Base-by-base conservation (phyloP, 2,113 vertebrate genomes). In the Syngnathus floridae region DNA sequence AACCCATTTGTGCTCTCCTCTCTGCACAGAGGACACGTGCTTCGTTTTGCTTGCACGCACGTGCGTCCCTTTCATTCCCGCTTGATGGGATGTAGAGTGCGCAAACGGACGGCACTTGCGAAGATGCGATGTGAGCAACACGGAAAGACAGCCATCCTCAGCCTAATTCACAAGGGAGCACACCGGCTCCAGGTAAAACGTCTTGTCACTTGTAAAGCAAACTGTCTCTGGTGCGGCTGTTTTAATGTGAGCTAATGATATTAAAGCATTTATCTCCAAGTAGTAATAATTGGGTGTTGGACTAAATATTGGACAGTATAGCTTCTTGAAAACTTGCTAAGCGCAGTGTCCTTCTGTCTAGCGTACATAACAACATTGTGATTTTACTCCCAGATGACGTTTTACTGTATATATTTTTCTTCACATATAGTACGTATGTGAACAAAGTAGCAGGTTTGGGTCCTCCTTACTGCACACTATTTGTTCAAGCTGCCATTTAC, bases 31-130 rank as follows among this genome's bases (percentile, higher is more conserved):
- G 76, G 72, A 51, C 62, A 35, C 73, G 38, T 37, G 81, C 77
- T 73, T 87, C 66, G 76, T 83, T 87, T 77, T 62, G 85, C 88
- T 87, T 86, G 82, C 78, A 81, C 84, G 80, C 78, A 73, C 66
- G 68, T 84, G 74, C 66, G 68, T 84, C 80, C 81, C 13, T 81
- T 87, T 84, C 61, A 84, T 87, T 87, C 81, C 86, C 74, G 65
- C 61, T 75, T 75, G 77, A 74, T 72, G 78, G 86, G 73, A 41
- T 80, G 81, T 82, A 84, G 73, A 62, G n/a, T 2, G 19, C 19
- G 37, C 57, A 10, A 4, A n/a, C 10, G n/a, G 36, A 59, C 9
- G 10, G 13, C 19, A 2, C 37, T 35, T 37, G 56, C 16, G 37
- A 58, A 17, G 17, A 72, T 64, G 66, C 26, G 26, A 13, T 31